Conservation (phyloP, 2,113 vertebrate genomes). For the Podarcis raffonei region DNA sequence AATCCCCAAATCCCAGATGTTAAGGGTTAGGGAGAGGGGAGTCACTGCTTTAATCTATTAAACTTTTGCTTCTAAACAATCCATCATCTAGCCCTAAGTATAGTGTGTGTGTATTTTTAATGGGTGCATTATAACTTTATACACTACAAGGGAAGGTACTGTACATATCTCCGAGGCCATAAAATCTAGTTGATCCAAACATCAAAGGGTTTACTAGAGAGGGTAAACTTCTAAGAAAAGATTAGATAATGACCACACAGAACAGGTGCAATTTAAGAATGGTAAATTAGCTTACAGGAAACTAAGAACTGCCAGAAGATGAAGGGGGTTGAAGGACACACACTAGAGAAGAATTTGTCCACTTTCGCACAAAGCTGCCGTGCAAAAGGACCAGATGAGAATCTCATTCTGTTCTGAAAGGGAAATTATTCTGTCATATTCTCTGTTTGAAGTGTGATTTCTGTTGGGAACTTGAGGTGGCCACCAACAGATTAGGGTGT, state of each 20-base stretch:
- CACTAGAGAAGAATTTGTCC: neutral
- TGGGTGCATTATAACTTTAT: conserved; percentile 68
- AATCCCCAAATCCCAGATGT: neutral
- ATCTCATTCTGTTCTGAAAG: neutral
- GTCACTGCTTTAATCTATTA: conserved; percentile 50
- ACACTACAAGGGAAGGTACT: conserved; percentile 54
- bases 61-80: conserved; percentile 58
- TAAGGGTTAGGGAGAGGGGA: conserved; percentile 39
- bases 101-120: conserved; percentile 38
- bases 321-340: neutral
- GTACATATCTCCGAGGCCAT: conserved; percentile 61
- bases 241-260: conserved; percentile 66
- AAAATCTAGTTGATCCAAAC: conserved; percentile 68
- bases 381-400: neutral
- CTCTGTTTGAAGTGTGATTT: neutral
- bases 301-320: conserved; percentile 60
- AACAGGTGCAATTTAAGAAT: conserved; percentile 77
- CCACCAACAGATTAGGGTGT: neutral
- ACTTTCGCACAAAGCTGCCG: neutral
- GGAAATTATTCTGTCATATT: neutral
- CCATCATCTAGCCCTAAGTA: conserved; percentile 56
- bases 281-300: conserved; percentile 60
- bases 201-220: conserved; percentile 70
- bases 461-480: neutral
- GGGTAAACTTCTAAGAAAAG: conserved; percentile 69